These are phyloP conservation scores for Trilocha varians DNA, from an alignment of 2,888 invertebrate species.

Conservation along the genomic window DNA sequence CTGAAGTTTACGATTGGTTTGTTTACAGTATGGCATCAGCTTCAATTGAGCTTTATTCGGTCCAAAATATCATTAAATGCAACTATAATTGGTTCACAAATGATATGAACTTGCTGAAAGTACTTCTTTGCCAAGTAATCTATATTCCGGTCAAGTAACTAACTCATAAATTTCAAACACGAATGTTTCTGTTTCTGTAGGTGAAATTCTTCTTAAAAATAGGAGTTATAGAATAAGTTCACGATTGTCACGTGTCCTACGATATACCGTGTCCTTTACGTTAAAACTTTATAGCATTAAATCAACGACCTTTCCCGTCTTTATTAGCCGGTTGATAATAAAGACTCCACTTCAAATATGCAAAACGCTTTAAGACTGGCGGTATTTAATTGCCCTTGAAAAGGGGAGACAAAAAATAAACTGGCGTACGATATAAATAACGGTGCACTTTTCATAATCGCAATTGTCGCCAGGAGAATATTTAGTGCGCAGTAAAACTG, in stretches of 20 bases:
- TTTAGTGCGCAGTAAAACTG: constrained; percentile 69
- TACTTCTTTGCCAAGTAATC: too few relatives aligned
- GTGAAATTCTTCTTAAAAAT: too few relatives aligned
- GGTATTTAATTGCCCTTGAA: constrained; percentile 74
- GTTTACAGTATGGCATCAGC: not conserved
- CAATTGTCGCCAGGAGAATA: constrained; percentile 73
- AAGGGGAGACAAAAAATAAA: constrained; percentile 71
- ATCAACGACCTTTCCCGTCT: constrained; percentile 54
- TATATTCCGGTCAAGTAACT: too few relatives aligned
- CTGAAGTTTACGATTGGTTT: constrained; percentile 15
- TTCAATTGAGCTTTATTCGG: too few relatives aligned
- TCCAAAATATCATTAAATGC: too few relatives aligned
- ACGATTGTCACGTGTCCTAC: not conserved
- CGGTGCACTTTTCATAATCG: constrained; percentile 74
- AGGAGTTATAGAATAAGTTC: too few relatives aligned
- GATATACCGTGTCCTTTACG: not conserved
- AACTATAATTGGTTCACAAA: too few relatives aligned
- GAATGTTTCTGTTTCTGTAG: too few relatives aligned
- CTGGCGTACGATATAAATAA: constrained; percentile 64
- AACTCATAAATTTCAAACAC: too few relatives aligned
- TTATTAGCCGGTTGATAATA: constrained; percentile 56
- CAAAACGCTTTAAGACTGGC: constrained; percentile 66
- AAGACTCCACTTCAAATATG: constrained; percentile 55
- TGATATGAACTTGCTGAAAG: too few relatives aligned
- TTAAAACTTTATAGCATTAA: constrained; percentile 14